A percentile compares a stretch with the other conserved stretches of the same genome.
Evolutionary conservation across 1,140 invertebrate species (phyloP).

Genomic region (Chrysoperla carnea): DNA sequence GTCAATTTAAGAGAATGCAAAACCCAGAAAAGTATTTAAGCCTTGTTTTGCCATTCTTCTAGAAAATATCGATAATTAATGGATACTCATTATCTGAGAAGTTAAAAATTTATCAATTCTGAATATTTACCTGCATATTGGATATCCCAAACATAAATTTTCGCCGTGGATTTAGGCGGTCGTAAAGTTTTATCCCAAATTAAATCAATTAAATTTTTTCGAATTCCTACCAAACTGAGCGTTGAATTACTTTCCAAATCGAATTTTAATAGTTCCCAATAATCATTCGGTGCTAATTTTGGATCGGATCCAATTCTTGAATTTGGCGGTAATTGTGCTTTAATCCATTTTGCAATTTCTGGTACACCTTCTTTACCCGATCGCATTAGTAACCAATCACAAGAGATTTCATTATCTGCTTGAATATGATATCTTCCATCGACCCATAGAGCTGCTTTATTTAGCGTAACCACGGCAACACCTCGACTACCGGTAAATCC

Average conservation of each 20-base stretch:
- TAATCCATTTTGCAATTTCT: conserved; percentile 41
- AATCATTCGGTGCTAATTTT: conserved; percentile 40
- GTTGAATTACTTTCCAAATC: conserved; percentile 32
- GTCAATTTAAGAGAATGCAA: too few species aligned
- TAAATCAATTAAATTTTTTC: conserved; percentile 59
- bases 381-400: conserved; percentile 67
- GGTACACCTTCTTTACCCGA: conserved; percentile 36
- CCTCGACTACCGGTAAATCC: conserved; percentile 75
- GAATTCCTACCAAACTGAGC: conserved; percentile 40
- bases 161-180: conserved; percentile 28
- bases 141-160: conserved; percentile 16
- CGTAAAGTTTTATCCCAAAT: conserved; percentile 51
- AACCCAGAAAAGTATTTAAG: too few species aligned
- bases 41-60: too few species aligned
- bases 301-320: conserved; percentile 70
- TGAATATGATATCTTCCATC: conserved; percentile 69
- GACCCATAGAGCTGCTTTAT: conserved; percentile 75
- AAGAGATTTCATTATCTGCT: conserved; percentile 56
- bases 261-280: conserved; percentile 27
- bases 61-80: too few species aligned
- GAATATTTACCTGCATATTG: conserved; percentile 11
- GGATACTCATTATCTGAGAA: too few species aligned
- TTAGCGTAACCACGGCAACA: conserved; percentile 55
- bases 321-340: conserved; percentile 40
- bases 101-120: too few species aligned